phyloP scores from a whole-genome alignment of 1,140 invertebrate genomes.

The Drosophila arawakana region DNA sequence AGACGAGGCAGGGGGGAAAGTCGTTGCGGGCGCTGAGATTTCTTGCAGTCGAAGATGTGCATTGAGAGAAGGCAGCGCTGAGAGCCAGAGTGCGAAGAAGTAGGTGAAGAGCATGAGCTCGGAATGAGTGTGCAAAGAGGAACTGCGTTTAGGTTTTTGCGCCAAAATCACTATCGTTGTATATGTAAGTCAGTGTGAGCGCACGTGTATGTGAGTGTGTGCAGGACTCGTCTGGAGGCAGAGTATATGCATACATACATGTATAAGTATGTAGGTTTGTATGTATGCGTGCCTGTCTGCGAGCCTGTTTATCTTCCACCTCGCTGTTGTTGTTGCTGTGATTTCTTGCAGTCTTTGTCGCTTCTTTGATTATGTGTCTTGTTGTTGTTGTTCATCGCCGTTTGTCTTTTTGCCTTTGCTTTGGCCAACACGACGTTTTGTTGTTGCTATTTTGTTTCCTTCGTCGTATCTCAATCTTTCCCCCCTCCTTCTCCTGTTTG shows the following conservation, averaged over 20 bases:
- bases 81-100: constrained; percentile 49
- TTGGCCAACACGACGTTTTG: constrained; percentile 45
- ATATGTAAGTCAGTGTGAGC: constrained; percentile 36
- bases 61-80: constrained; percentile 32
- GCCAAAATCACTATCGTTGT: constrained; percentile 59
- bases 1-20: constrained; percentile 50
- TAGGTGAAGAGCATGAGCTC: constrained; percentile 71
- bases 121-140: constrained; percentile 58
- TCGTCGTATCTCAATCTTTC: constrained; percentile 18
- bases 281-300: constrained; percentile 39
- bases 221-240: constrained; percentile 66
- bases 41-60: constrained; percentile 51
- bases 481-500: constrained; percentile 35
- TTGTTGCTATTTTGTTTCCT: constrained; percentile 58
- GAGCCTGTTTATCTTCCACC: constrained; percentile 48
- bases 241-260: constrained; percentile 21
- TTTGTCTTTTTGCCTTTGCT: constrained; percentile 72
- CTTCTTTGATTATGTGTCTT: constrained; percentile 46
- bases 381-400: constrained; percentile 30
- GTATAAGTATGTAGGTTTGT: constrained; percentile 10
- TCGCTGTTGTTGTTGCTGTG: constrained; percentile 57
- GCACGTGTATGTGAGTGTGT: constrained; percentile 29
- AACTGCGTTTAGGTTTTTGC: constrained; percentile 69
- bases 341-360: constrained; percentile 70
- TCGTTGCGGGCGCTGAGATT: constrained; percentile 63